Evolutionary conservation across 2,888 invertebrate species (phyloP).

Genomic region (Nudaria mundana): DNA sequence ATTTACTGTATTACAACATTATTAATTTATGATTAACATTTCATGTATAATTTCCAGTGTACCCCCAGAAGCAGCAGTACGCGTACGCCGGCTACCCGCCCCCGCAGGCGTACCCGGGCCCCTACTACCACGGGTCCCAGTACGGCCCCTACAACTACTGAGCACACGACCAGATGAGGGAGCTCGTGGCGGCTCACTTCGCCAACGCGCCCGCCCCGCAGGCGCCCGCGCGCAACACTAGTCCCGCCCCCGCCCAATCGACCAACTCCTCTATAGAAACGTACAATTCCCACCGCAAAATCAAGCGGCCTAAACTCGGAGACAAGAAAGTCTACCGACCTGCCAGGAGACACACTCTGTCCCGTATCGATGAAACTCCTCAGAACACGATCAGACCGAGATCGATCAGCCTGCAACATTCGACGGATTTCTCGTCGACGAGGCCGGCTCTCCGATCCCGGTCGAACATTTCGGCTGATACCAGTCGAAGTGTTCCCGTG

Average conservation of each 20-base stretch:
- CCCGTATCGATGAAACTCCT: constrained; percentile 70
- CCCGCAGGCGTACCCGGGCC: constrained; percentile 91
- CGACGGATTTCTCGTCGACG: constrained; percentile 65
- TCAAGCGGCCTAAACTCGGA: constrained; percentile 56
- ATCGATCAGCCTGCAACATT: constrained; percentile 60
- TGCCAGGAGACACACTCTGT: constrained; percentile 58
- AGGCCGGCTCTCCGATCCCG: constrained; percentile 60
- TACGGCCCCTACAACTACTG: constrained; percentile 97
- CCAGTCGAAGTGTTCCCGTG: constrained; percentile 71
- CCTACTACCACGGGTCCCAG: constrained; percentile 95
- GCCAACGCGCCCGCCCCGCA: constrained; percentile 72
- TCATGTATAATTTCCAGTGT: too few species aligned
- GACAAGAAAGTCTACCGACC: constrained; percentile 67
- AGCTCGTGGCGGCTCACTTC: constrained; percentile 70
- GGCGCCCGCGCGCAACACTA: constrained; percentile 69
- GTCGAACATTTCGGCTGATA: constrained; percentile 70
- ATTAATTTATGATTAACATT: too few species aligned
- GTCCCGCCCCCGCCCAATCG: constrained; percentile 31
- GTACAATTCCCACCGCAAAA: constrained; percentile 70
- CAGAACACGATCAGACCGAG: constrained; percentile 40
- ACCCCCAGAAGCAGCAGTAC: constrained; percentile 96
- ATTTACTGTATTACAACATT: background rate
- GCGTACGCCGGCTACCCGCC: constrained; percentile 95
- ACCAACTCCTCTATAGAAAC: constrained; percentile 51
- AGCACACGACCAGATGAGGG: constrained; percentile 80